Conservation (phyloP, 2,113 vertebrate species). For the Hypanus sabinus region DNA sequence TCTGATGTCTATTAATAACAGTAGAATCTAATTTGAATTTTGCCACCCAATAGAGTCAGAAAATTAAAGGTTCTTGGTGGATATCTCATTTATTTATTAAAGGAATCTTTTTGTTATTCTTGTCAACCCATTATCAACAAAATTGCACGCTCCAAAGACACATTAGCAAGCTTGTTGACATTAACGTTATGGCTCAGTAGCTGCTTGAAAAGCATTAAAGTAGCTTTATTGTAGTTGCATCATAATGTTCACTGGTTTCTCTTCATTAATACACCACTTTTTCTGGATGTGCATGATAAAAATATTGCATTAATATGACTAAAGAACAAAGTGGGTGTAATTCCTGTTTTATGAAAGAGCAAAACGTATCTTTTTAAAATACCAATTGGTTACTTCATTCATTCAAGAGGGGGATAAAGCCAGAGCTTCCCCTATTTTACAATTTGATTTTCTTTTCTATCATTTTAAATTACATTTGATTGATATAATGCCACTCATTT, state of each 20-base stretch:
- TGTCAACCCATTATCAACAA: constrained; percentile 15
- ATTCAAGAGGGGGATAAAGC: background rate
- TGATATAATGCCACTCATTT: background rate
- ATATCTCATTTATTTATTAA: background rate
- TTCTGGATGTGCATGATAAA: background rate
- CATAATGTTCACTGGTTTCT: background rate
- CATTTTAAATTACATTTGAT: background rate
- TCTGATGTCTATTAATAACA: background rate
- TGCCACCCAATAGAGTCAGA: background rate
- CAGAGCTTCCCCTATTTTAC: background rate
- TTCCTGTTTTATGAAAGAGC: background rate
- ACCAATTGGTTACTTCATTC: background rate
- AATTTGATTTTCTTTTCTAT: background rate
- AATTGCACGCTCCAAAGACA: background rate
- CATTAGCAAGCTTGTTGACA: constrained; percentile 2
- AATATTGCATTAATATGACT: background rate
- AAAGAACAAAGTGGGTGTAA: background rate
- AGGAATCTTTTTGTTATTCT: background rate
- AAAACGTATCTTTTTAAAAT: too few species aligned
- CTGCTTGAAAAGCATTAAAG: background rate
- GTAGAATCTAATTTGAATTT: background rate
- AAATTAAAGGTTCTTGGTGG: background rate
- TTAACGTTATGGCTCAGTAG: constrained; percentile 5
- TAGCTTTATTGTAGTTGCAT: background rate
- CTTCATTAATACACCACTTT: background rate